phyloP scores from a whole-genome alignment of 2,113 vertebrate species.

The Rhynchomys soricoides region DNA sequence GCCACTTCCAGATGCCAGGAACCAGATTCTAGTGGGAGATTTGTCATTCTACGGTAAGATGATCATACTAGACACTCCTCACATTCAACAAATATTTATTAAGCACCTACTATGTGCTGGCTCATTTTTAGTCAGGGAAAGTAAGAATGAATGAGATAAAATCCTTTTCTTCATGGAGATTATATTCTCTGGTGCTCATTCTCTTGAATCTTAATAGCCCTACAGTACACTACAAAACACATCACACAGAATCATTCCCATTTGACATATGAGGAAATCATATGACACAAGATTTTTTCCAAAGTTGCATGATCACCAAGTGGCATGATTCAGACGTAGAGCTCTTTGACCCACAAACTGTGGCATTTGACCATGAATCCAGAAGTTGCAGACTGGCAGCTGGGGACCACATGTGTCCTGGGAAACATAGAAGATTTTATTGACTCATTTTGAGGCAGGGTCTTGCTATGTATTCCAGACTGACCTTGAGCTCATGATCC shows the following conservation, averaged over 20 bases:
- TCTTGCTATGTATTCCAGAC: background rate
- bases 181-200: background rate
- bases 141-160: background rate
- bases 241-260: background rate
- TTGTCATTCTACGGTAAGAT: background rate
- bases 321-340: background rate
- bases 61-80: background rate
- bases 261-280: slow-evolving; percentile 17
- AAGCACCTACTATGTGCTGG: background rate
- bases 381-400: background rate
- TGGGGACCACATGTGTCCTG: background rate
- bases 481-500: background rate
- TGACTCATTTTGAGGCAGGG: background rate
- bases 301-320: background rate
- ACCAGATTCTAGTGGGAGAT: background rate
- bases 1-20: background rate
- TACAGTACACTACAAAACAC: background rate
- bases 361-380: background rate
- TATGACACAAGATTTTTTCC: background rate
- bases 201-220: background rate
- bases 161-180: background rate
- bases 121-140: background rate
- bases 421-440: background rate
- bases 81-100: background rate
- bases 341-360: background rate